Evolutionary conservation across 2,797 vertebrate species (phyloP).

Genomic region (Spinus pinus): DNA sequence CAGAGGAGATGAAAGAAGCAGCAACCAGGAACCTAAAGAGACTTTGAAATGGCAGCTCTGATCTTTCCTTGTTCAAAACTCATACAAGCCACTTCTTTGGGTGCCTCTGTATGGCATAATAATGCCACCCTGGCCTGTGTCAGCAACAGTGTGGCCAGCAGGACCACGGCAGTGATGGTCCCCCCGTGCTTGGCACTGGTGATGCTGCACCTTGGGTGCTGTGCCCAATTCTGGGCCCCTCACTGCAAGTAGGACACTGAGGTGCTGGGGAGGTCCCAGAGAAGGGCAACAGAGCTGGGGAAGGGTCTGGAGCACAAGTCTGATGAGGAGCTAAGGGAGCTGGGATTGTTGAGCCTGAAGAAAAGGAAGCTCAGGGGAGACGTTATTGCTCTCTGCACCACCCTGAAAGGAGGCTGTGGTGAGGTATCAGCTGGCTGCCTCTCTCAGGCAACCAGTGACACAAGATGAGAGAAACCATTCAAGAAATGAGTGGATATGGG

Average conservation of each 20-base stretch:
- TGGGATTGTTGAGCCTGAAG: neutral
- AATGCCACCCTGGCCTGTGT: neutral
- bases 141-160: neutral
- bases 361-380: neutral
- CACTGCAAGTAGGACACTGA: neutral
- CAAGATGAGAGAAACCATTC: neutral
- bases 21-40: neutral
- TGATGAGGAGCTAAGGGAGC: neutral
- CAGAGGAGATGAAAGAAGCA: constrained; percentile 13
- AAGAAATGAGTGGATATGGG: neutral
- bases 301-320: neutral
- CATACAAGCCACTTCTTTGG: neutral
- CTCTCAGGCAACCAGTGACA: neutral
- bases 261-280: accelerated
- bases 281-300: neutral
- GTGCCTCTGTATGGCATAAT: neutral
- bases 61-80: constrained; percentile 13
- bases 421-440: neutral
- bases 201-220: accelerated
- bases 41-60: constrained; percentile 23
- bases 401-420: neutral
- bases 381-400: neutral
- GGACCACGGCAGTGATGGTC: accelerated
- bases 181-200: accelerated
- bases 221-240: neutral